phyloP scores from a whole-genome alignment of 1,140 invertebrate species.

The Lordiphosa stackelbergi region DNA sequence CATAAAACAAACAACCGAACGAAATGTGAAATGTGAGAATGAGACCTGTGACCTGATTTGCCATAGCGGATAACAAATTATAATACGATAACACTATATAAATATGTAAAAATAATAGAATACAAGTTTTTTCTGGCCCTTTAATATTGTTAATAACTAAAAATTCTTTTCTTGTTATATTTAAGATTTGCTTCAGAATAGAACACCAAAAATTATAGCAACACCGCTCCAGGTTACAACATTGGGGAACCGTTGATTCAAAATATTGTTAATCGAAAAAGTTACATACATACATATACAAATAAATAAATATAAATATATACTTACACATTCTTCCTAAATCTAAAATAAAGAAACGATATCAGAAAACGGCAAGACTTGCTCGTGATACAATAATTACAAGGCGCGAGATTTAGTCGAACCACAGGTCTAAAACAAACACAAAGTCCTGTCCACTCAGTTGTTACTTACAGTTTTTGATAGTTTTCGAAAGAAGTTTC shows the following conservation, averaged over 20 bases:
- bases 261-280: constrained; percentile 57
- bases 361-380: constrained; percentile 3
- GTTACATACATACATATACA: constrained; percentile 47
- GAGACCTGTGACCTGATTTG: constrained; percentile 41
- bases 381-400: too few species aligned
- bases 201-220: constrained; percentile 33
- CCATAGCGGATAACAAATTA: not conserved
- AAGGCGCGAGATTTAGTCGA: too few species aligned
- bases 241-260: constrained; percentile 20
- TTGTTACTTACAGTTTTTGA: too few species aligned
- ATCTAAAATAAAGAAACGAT: constrained; percentile 20
- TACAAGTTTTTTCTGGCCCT: constrained; percentile 11
- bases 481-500: too few species aligned
- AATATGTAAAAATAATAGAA: constrained; percentile 24
- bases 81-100: constrained; percentile 15
- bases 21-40: constrained; percentile 29
- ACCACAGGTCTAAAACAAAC: too few species aligned
- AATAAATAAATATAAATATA: constrained; percentile 34
- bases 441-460: too few species aligned
- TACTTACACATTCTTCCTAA: not conserved
- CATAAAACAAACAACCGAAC: constrained; percentile 13
- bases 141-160: constrained; percentile 3
- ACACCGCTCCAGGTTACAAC: constrained; percentile 35
- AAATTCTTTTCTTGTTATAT: constrained; percentile 36
- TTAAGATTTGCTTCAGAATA: constrained; percentile 35